These are phyloP conservation scores for Eclectus roratus DNA, from an alignment of 2,113 vertebrate species.

Conservation along the genomic window DNA sequence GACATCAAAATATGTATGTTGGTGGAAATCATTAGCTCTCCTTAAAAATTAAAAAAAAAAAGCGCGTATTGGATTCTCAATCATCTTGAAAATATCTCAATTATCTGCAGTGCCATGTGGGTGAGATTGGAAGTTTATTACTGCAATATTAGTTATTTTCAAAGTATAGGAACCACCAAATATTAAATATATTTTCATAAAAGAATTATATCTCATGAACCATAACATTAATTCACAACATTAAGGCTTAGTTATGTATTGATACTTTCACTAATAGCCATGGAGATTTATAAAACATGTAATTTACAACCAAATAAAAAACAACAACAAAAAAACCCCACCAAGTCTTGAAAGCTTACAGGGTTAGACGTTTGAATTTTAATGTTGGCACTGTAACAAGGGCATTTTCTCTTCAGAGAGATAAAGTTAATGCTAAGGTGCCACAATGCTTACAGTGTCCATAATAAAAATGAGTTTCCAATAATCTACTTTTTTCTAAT, in stretches of 20 bases:
- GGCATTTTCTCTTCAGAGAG: background rate
- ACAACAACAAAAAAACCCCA: background rate
- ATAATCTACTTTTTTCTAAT: background rate
- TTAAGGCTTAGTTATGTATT: background rate
- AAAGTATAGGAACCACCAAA: background rate
- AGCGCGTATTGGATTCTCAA: background rate
- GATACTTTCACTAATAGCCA: background rate
- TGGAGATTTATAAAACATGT: background rate
- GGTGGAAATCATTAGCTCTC: background rate
- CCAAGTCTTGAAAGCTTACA: background rate
- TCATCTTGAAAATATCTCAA: background rate
- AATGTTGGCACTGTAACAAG: background rate
- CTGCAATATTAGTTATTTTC: background rate
- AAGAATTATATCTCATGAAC: background rate
- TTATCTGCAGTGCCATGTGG: background rate
- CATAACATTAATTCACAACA: background rate
- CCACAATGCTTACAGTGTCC: background rate
- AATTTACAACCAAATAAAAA: no score
- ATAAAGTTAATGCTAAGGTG: background rate
- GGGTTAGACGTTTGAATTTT: background rate
- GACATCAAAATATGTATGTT: background rate
- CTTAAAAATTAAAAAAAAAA: background rate
- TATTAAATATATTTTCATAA: background rate
- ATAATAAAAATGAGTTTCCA: background rate
- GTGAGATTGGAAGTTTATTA: background rate